A percentile compares a stretch with the other conserved stretches of the same genome.
Evolutionary conservation across 2,888 invertebrate species (phyloP).

Genomic region (Synergus laeviventris): DNA sequence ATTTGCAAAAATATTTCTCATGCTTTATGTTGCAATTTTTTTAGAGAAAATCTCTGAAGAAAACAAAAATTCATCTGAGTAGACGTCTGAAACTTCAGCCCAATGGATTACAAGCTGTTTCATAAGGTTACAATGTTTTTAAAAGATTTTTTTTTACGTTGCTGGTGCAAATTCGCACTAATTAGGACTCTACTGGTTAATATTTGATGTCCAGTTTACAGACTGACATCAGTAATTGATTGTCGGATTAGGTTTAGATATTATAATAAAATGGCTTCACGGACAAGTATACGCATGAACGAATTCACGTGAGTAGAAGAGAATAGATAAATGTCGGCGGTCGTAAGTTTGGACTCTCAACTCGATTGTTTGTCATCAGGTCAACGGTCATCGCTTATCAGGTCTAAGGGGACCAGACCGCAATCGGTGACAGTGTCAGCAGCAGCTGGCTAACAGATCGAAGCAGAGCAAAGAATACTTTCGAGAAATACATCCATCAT

Average conservation of each 20-base stretch:
- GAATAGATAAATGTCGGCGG: slow-evolving; percentile 40
- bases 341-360: slow-evolving; percentile 56
- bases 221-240: neutral
- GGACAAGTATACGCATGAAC: neutral
- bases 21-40: too few relatives aligned
- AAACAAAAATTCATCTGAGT: too few relatives aligned
- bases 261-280: neutral
- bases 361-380: slow-evolving; percentile 62
- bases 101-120: too few relatives aligned
- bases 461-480: slow-evolving; percentile 43
- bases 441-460: slow-evolving; percentile 49
- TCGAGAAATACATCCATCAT: neutral
- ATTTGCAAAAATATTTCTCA: too few relatives aligned
- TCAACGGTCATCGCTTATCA: slow-evolving; percentile 61
- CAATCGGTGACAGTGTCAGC: slow-evolving; percentile 47
- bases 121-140: too few relatives aligned
- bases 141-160: too few relatives aligned
- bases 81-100: too few relatives aligned
- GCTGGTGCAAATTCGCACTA: too few relatives aligned
- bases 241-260: neutral
- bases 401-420: slow-evolving; percentile 50
- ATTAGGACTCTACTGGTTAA: too few relatives aligned
- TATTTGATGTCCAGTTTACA: neutral
- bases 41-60: too few relatives aligned
- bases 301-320: slow-evolving; percentile 39